Evolutionary conservation across 2,888 invertebrate genomes (phyloP), one percentile per base, ranked within the genome.

Genomic region (Emmelina monodactyla): DNA sequence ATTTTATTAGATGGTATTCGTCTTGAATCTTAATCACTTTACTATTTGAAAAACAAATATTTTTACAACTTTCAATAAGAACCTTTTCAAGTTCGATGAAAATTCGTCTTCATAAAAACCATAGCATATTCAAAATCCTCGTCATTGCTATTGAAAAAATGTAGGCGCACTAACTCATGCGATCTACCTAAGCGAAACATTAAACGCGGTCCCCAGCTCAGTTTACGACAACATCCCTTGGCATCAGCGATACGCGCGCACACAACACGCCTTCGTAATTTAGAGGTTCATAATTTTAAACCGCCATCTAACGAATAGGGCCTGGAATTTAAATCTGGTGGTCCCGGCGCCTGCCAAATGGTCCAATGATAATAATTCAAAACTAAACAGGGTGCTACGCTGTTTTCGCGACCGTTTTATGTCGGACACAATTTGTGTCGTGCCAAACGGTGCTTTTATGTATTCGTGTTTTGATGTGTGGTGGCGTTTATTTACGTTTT

Each of bases 331-430:
- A 41, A 46, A 44, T 47, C 49, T 42, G 50, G 53, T 38, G 43
- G 45, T 35, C 37, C 15, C 30, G 32, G 44, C n/a, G 6, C 43
- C 50, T 60, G 64, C 66, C 66, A 65, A 65, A 65, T 60, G 48
- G 54, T 44, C 39, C 53, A 40, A 52, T 62, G 50, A 53, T 50
- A 46, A 52, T 61, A 58, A 52, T 51, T 63, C 51, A 62, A 43
- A 36, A 44, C 50, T 51, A 54, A 51, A 44, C 48, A 47, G 45
- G 35, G 38, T n/a, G n/a, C n/a, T n/a, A n/a, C n/a, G n/a, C 25
- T 25, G 25, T 7, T 25, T 10, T 4, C n/a, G n/a, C 9, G 9
- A 11, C n/a, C n/a, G 4, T 4, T 25, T 4, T 25, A 11, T 25
- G 25, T 25, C 11, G 19, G 19, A n/a, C n/a, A n/a, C n/a, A n/a